Evolutionary conservation across 2,797 vertebrate species (phyloP), one percentile per base, ranked within the genome.

Genomic region (Centropyge bicolor): DNA sequence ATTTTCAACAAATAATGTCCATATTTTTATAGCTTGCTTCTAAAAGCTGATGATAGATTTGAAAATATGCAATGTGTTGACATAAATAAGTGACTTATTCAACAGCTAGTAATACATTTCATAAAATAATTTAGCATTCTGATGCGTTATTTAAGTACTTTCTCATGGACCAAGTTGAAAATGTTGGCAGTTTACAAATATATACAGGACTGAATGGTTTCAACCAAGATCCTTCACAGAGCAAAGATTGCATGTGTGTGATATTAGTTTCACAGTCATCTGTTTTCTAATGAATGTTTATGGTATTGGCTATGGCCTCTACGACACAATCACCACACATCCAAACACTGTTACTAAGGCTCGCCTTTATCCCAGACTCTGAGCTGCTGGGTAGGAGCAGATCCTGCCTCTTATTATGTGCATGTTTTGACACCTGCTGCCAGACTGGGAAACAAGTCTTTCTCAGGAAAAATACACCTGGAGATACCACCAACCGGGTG

Each of bases 371-470:
- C n/a, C 20, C 38, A 54, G 40, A 59, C 62, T 38, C 38, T 74
- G 38, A 16, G 27, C 10, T 65, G 4, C 35, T 20, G 11, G 27
- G 13, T 17, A 7, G 13, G 9, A 45, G 55, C 8, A 5, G 17
- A 67, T 49, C 9, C 35, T 54, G 0, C 27, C 40, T 49, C 41
- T 48, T 40, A 36, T 40, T 43, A 63, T 52, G 38, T 43, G 2
- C 57, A 66, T 14, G 38, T 41, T 61, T 67, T 71, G 67, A 65
- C 31, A 70, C n/a, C 60, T 38, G 31, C 60, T 19, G 73, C 61
- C 31, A 71, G 52, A 1, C 31, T 41, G 31, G 11, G 16, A 36
- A 55, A 60, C 5, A 60, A 49, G 41, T 63, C 27, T 48, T 59
- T 55, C n/a, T 62, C 57, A 35, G 40, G 27, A 31, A 40, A n/a